These are phyloP conservation scores for Denticeps clupeoides DNA, from an alignment of 2,797 vertebrate genomes.

Conservation along the genomic window DNA sequence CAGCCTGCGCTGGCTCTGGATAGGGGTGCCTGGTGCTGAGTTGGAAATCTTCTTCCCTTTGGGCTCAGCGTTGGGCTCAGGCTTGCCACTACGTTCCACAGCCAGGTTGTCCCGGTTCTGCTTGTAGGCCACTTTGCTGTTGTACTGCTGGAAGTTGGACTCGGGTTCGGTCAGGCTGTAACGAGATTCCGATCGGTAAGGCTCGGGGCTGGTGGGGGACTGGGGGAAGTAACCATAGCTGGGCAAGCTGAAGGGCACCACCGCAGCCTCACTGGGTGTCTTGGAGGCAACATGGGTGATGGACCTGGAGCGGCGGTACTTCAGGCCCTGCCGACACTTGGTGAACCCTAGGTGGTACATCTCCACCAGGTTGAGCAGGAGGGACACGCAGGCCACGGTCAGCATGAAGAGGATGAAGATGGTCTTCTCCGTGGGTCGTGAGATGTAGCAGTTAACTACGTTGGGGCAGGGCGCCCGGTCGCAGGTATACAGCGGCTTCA, in stretches of 20 bases:
- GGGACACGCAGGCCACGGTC: conserved; percentile 67
- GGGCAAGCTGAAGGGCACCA: conserved; percentile 46
- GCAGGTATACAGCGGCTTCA: conserved; percentile 78
- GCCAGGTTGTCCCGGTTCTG: conserved; percentile 74
- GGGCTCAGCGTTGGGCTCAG: conserved; percentile 34
- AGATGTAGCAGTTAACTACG: conserved; percentile 79
- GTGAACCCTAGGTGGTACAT: conserved; percentile 76
- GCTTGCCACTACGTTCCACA: conserved; percentile 51
- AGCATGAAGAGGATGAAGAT: conserved; percentile 84
- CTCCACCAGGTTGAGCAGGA: conserved; percentile 79
- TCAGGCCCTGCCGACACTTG: conserved; percentile 60
- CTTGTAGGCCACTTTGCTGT: conserved; percentile 53
- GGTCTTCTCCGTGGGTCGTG: conserved; percentile 78
- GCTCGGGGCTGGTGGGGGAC: conserved; percentile 33
- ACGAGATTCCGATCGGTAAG: conserved; percentile 45
- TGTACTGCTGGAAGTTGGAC: conserved; percentile 48
- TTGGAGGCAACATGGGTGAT: conserved; percentile 21
- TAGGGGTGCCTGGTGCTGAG: conserved; percentile 28
- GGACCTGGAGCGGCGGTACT: conserved; percentile 38
- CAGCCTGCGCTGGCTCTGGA: conserved; percentile 47
- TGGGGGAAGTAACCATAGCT: conserved; percentile 53
- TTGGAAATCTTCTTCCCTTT: conserved; percentile 40
- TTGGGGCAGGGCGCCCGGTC: conserved; percentile 76
- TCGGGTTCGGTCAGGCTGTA: conserved; percentile 51
- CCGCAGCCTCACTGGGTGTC: conserved; percentile 29